A percentile compares a stretch with the other conserved stretches of the same genome.
phyloP scores from a whole-genome alignment of 2,113 vertebrate species.

The Typhlomys cinereus region DNA sequence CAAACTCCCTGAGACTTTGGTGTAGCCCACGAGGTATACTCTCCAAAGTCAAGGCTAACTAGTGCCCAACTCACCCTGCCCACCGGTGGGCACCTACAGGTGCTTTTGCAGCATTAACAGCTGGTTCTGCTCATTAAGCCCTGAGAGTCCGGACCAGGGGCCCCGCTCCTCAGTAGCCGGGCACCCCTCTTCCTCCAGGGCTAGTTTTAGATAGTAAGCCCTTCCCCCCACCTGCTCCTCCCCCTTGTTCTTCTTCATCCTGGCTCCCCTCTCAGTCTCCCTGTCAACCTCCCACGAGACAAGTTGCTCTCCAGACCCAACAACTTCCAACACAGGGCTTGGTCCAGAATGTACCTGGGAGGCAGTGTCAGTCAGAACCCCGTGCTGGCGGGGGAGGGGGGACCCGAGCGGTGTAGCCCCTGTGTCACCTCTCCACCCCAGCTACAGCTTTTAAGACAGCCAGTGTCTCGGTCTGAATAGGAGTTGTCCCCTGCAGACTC shows the following conservation, averaged over 20 bases:
- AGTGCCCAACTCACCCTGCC: no score
- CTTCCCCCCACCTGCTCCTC: no score
- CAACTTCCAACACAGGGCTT: no score
- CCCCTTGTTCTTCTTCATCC: not conserved
- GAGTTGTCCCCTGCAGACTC: no score
- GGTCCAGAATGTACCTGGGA: no score
- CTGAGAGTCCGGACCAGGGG: not conserved
- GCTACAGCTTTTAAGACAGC: no score
- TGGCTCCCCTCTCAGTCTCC: not conserved
- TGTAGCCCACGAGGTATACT: no score
- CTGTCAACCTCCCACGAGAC: not conserved
- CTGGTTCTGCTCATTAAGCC: not conserved
- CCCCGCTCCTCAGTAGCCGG: not conserved
- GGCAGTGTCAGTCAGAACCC: not conserved
- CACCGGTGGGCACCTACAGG: fast-evolving
- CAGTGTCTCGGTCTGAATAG: no score
- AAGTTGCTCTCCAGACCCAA: not conserved
- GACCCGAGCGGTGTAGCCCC: no score
- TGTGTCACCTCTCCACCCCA: no score
- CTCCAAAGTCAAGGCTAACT: not conserved
- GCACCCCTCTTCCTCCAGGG: no score
- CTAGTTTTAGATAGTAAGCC: not conserved
- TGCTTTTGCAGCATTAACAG: fast-evolving
- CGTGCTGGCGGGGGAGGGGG: no score
- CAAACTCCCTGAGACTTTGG: not conserved